Percentiles rank a stretch among this genome's conserved stretches.
Conservation (phyloP, 1,140 invertebrate genomes). For the Battus philenor region DNA sequence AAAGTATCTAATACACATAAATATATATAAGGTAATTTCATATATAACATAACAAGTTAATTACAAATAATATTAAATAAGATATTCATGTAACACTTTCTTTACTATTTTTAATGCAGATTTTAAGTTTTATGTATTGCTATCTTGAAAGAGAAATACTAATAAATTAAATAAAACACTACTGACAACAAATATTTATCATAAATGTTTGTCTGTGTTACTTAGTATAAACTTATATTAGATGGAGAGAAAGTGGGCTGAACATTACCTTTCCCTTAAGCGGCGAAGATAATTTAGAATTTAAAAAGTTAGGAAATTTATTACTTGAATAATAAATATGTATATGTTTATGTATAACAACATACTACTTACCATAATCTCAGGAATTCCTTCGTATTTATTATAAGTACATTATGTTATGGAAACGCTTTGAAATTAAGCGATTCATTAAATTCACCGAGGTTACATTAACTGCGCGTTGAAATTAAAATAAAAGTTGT, state of each 20-base stretch:
- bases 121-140: too few relatives aligned
- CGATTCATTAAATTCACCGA: conserved; percentile 30
- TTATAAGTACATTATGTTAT: conserved; percentile 5
- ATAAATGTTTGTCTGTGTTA: too few relatives aligned
- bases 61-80: too few relatives aligned
- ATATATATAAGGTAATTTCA: too few relatives aligned
- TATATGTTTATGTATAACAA: background rate
- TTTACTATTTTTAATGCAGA: too few relatives aligned
- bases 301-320: background rate
- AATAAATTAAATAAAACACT: too few relatives aligned
- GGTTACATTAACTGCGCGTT: conserved; percentile 35
- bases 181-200: too few relatives aligned
- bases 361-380: conserved; percentile 24
- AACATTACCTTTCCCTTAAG: conserved; percentile 6
- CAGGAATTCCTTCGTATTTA: conserved; percentile 23
- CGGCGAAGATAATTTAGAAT: background rate
- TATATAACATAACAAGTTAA: too few relatives aligned
- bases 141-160: too few relatives aligned
- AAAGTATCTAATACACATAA: too few relatives aligned
- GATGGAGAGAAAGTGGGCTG: conserved; percentile 4
- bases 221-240: too few relatives aligned
- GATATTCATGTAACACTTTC: too few relatives aligned
- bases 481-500: conserved; percentile 30
- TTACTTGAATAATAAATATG: background rate
- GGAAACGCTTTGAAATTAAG: conserved; percentile 19